Evolutionary conservation across 1,140 invertebrate species (phyloP), one percentile per base, ranked within the genome.

Genomic region (Micrasema minimum): DNA sequence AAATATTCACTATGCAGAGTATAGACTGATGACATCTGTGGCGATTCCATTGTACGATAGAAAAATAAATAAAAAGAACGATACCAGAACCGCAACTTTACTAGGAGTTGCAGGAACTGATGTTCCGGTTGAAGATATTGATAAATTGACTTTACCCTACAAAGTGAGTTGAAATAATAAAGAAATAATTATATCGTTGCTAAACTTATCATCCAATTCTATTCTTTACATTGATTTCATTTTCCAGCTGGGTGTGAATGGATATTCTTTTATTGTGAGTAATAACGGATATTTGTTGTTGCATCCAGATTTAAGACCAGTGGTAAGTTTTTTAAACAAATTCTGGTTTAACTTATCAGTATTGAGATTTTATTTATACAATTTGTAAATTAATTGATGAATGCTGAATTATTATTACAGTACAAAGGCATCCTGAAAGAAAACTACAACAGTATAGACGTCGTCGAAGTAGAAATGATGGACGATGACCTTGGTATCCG

Each of bases 381-480:
- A n/a, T n/a, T n/a, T n/a, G n/a, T n/a, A n/a, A n/a, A n/a, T n/a
- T n/a, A n/a, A n/a, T n/a, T n/a, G n/a, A n/a, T n/a, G n/a, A n/a
- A n/a, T n/a, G n/a, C n/a, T n/a, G 43, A 46, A 23, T 62, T 37
- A 10, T 26, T 65, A 64, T 78, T 82, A 73, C 80, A 91, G 90
- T 87, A 88, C 77, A 86, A 90, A 74, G 90, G 89, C 48, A 81
- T 87, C 48, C 82, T 96, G 20, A 97, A 96, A 83, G 87, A 91
- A n/a, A 97, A 97, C 79, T 98, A 96, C 81, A 97, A 98, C 81
- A 98, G 95, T 77, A 90, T 99, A 20, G 97, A 98, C 83, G 87
- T 99, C n/a, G 91, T 92, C 0, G 96, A 99, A 85, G 91, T 99
- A 12, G 97, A 99, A 82, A 89, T 97, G 70, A 85, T 93, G 5